Conservation (phyloP, 2,797 vertebrate genomes). For the Epinephelus malabaricus region DNA sequence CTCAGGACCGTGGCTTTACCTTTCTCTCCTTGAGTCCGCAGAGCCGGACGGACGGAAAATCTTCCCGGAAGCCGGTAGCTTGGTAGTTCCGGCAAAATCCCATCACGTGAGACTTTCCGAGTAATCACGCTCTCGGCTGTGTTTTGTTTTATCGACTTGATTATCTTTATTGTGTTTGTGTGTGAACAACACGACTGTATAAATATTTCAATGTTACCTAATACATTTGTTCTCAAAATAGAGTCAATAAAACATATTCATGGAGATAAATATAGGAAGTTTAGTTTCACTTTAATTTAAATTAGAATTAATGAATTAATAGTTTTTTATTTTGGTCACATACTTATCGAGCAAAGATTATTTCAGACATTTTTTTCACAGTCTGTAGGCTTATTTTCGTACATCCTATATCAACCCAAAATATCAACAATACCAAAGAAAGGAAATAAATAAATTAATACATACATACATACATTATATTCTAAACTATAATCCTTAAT, state of each 20-base stretch:
- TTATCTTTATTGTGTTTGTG: background rate
- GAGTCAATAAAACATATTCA: background rate
- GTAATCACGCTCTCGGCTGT: slow-evolving; percentile 7
- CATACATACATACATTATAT: too few species aligned
- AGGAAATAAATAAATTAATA: too few species aligned
- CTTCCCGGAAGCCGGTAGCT: slow-evolving; percentile 91
- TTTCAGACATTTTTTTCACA: too few species aligned
- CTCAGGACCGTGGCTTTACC: slow-evolving; percentile 83
- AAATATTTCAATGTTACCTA: background rate
- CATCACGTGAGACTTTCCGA: slow-evolving; percentile 75
- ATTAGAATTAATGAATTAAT: too few species aligned
- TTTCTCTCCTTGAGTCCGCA: slow-evolving; percentile 95
- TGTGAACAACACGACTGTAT: background rate
- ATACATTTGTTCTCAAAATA: background rate
- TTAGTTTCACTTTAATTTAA: background rate
- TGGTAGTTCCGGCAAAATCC: slow-evolving; percentile 84
- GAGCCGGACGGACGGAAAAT: slow-evolving; percentile 93
- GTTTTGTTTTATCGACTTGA: background rate
- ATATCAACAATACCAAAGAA: too few species aligned
- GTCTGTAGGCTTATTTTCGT: too few species aligned
- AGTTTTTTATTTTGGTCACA: too few species aligned
- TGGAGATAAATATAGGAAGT: background rate
- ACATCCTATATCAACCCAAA: too few species aligned
- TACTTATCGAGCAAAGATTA: too few species aligned
- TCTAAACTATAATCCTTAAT: too few species aligned